Base-by-base conservation (phyloP, 2,113 vertebrate genomes). In the Planiliza haematocheilus region DNA sequence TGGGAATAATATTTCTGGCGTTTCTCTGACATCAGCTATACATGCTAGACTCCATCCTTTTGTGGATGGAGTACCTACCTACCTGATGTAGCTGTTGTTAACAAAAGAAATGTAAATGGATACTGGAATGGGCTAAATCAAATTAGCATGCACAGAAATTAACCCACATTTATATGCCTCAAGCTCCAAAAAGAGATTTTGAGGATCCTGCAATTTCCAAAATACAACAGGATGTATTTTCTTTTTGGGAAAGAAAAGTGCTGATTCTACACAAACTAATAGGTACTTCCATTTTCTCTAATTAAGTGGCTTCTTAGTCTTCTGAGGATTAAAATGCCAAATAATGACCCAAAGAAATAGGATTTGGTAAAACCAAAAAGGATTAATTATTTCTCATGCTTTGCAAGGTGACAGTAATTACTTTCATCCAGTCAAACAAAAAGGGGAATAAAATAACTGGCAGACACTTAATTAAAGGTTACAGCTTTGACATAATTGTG, bases 401-500 rank as follows among this genome's bases (percentile, higher is more conserved):
- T 78, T 81, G 79, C 76, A 88, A 90, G 88, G 85, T 91, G 86
- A 90, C 86, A 88, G 91, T 92, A 92, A 93, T 92, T 92, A 88
- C 87, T 88, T 90, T 86, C 74, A 87, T 92, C 77, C 71, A 87
- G 84, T 87, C 67, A 49, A 74, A 89, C 67, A 91, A 86, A 90
- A 88, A 87, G 69, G 70, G 62, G 50, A 91, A 86, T 81, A 69
- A 81, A 88, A 85, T 86, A 91, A 93, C 91, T 86, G 88, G 62
- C 67, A 72, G 79, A 63, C 82, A 77, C 83, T 91, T 93, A 90
- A 93, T 93, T 92, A 94, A 90, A 89, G 89, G 91, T 88, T 93
- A 91, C 65, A 53, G 85, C 87, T 90, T 89, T 91, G 78, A 86
- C 79, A 49, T 90, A 88, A 92, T 92, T 90, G 89, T 91, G 70